Conservation (phyloP, 2,113 vertebrate genomes). For the Pluvianellus socialis region DNA sequence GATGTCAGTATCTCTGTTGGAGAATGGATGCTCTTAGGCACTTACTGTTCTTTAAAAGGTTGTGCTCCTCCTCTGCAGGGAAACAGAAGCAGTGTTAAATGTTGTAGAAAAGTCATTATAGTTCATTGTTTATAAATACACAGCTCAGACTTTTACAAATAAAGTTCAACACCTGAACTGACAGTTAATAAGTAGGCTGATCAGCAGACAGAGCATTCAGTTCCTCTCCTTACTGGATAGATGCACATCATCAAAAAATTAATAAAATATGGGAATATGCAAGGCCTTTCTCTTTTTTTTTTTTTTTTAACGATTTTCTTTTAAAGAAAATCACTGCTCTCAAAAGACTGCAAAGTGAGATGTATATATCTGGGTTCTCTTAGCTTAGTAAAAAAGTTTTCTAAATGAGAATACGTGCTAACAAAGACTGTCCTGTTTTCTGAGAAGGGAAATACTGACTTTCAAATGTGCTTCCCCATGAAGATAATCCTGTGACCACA, state of each 20-base stretch:
- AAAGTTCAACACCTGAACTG: not conserved
- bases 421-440: constrained; percentile 48
- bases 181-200: not conserved
- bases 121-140: not conserved
- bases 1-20: not conserved
- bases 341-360: not conserved
- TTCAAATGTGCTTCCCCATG: constrained; percentile 28
- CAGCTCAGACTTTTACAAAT: not conserved
- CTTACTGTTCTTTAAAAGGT: not conserved
- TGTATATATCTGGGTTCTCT: not conserved
- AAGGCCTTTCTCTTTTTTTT: not conserved
- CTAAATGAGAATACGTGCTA: not conserved
- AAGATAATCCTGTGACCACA: constrained; percentile 55
- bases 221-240: not conserved
- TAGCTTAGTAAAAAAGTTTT: not conserved
- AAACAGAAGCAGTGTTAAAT: not conserved
- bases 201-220: not conserved
- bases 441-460: constrained; percentile 19
- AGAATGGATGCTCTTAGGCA: not conserved
- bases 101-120: not conserved
- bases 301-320: not conserved
- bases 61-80: not conserved
- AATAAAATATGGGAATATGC: not conserved
- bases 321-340: not conserved
- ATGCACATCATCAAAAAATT: not conserved